phyloP scores from a whole-genome alignment of 2,797 vertebrate species.

The Scolopax bukidnonensis region DNA sequence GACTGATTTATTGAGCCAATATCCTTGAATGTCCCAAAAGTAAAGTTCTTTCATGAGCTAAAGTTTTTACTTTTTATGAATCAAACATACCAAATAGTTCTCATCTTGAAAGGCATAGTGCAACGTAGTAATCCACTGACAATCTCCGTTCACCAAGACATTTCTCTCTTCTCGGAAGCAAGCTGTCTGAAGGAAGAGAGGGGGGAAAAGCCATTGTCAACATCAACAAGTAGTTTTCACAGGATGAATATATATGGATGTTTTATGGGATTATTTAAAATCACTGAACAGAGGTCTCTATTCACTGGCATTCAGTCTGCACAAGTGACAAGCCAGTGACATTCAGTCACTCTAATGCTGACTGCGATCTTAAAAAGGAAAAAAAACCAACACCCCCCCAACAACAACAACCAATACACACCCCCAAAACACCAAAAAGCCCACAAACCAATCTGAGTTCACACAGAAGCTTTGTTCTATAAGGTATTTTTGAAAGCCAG shows the following conservation, averaged over 20 bases:
- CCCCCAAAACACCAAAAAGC: not conserved
- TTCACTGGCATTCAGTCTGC: slow-evolving; percentile 5
- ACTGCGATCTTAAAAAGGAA: not conserved
- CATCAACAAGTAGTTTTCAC: slow-evolving; percentile 14
- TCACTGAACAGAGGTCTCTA: slow-evolving; percentile 37
- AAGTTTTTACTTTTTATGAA: not conserved
- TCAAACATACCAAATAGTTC: slow-evolving; percentile 89
- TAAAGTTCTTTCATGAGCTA: not conserved
- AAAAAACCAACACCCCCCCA: not conserved
- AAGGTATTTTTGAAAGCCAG: not conserved
- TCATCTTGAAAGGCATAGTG: slow-evolving; percentile 99
- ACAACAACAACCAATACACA: not conserved
- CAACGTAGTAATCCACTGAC: slow-evolving; percentile 96
- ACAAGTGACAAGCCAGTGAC: slow-evolving; percentile 23
- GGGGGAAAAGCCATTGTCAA: not conserved
- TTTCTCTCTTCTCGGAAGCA: slow-evolving; percentile 96
- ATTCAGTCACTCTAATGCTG: slow-evolving; percentile 34
- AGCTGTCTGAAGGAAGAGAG: slow-evolving; percentile 85
- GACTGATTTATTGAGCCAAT: not conserved
- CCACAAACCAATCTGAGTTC: not conserved
- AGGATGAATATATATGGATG: slow-evolving; percentile 37
- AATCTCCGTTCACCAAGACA: slow-evolving; percentile 95
- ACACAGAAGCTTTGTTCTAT: not conserved
- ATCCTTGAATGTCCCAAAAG: slow-evolving; percentile 15
- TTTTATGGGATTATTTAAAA: slow-evolving; percentile 55